Percentiles rank a stretch among this genome's conserved stretches.
These are phyloP conservation scores for Syngnathoides biaculeatus DNA, from an alignment of 2,113 vertebrate genomes.

Conservation along the genomic window DNA sequence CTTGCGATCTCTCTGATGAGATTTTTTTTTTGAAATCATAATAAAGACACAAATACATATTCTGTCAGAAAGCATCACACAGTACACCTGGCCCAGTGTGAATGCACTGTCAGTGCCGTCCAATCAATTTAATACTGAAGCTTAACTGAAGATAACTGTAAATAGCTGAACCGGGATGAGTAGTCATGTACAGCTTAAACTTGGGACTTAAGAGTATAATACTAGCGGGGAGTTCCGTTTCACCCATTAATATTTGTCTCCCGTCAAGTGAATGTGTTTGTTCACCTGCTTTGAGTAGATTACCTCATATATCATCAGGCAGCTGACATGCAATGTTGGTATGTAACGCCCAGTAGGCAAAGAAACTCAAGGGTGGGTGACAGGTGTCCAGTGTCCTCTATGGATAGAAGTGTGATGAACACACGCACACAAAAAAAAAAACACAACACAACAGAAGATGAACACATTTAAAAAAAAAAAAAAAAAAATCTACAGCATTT, in stretches of 20 bases:
- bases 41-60: too few relatives aligned
- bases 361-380: constrained; percentile 1
- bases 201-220: neutral
- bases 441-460: too few relatives aligned
- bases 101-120: neutral
- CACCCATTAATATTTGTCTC: constrained; percentile 4
- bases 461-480: too few relatives aligned
- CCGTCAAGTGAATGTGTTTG: constrained; percentile 1
- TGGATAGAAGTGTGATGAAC: too few relatives aligned
- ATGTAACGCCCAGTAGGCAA: constrained; percentile 30
- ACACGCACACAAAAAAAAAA: too few relatives aligned
- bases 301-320: constrained; percentile 17
- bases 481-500: too few relatives aligned
- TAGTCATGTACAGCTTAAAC: neutral
- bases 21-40: too few relatives aligned
- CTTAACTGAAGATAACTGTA: neutral
- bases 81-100: neutral
- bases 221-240: constrained; percentile 16
- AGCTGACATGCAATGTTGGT: constrained; percentile 14
- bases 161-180: neutral
- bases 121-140: neutral
- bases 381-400: constrained; percentile 9
- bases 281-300: constrained; percentile 28
- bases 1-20: too few relatives aligned
- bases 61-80: neutral